Percentiles rank a stretch among this genome's conserved stretches.
phyloP scores from a whole-genome alignment of 2,113 vertebrate genomes.

The Toxotes jaculatrix region DNA sequence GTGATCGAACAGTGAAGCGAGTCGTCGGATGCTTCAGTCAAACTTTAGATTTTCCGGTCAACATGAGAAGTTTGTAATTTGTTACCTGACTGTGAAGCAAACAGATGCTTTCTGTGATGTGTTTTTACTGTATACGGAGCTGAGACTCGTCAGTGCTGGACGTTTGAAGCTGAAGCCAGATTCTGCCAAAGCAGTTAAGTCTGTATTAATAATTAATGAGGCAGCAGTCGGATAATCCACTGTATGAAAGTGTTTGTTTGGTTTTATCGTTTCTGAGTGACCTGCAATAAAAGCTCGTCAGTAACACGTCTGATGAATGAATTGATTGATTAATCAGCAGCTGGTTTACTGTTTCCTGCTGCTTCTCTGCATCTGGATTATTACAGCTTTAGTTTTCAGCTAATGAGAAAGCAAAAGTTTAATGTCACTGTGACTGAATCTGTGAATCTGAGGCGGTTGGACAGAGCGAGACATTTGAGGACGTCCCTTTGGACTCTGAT shows the following conservation, averaged over 20 bases:
- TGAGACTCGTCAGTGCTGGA: constrained; percentile 30
- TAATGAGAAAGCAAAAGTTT: no score
- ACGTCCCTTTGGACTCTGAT: no score
- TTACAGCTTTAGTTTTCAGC: no score
- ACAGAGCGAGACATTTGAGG: no score
- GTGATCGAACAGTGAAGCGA: constrained; percentile 32
- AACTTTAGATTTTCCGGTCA: constrained; percentile 31
- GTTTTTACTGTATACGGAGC: constrained; percentile 22
- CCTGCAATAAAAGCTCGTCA: constrained; percentile 72
- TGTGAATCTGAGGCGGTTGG: no score
- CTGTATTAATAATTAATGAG: neutral
- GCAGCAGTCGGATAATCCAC: neutral
- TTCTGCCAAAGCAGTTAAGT: constrained; percentile 33
- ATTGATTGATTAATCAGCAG: neutral
- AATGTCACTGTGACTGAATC: no score
- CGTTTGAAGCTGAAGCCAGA: constrained; percentile 38
- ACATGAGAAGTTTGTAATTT: constrained; percentile 24
- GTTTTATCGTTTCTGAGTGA: constrained; percentile 71
- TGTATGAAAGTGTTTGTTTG: constrained; percentile 39
- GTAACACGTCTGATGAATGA: neutral
- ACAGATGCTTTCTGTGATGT: constrained; percentile 32
- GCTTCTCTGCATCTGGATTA: no score
- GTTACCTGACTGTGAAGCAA: constrained; percentile 44
- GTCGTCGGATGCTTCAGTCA: neutral
- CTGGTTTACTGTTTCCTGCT: no score